A percentile compares a stretch with the other conserved stretches of the same genome.
These are phyloP conservation scores for Isaurus tuberculatus DNA, from an alignment of 92 coral and sea anemone species.

Conservation along the genomic window DNA sequence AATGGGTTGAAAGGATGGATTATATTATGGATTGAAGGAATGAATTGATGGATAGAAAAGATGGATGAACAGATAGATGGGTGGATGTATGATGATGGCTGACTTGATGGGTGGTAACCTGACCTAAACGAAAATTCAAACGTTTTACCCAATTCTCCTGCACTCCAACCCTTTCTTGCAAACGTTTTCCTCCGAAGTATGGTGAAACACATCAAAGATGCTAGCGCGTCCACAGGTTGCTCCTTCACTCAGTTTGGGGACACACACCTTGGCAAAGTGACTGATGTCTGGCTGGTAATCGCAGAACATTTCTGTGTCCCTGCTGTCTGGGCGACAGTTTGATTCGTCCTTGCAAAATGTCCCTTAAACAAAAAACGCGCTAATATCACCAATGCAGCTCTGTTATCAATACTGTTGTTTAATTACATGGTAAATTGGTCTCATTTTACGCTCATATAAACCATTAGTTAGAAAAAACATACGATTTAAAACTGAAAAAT, in stretches of 20 bases:
- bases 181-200: slow-evolving; percentile 57
- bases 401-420: not conserved
- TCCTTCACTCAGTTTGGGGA: slow-evolving; percentile 82
- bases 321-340: slow-evolving; percentile 65
- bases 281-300: slow-evolving; percentile 76
- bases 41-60: no score
- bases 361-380: slow-evolving; percentile 41
- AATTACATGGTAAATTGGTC: no score
- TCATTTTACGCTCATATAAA: no score
- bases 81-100: no score
- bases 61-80: no score
- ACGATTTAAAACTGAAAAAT: no score
- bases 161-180: slow-evolving; percentile 74
- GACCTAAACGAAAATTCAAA: not conserved
- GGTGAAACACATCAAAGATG: slow-evolving; percentile 72
- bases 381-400: not conserved
- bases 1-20: no score
- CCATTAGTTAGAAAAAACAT: no score
- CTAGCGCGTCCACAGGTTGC: slow-evolving; percentile 81
- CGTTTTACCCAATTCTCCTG: slow-evolving; percentile 78
- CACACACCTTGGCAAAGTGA: slow-evolving; percentile 75
- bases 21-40: no score
- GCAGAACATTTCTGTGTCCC: slow-evolving; percentile 75
- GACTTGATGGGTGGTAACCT: no score
- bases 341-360: slow-evolving; percentile 80